Conservation (phyloP, 2,113 vertebrate species). For the Atherinomorus stipes region DNA sequence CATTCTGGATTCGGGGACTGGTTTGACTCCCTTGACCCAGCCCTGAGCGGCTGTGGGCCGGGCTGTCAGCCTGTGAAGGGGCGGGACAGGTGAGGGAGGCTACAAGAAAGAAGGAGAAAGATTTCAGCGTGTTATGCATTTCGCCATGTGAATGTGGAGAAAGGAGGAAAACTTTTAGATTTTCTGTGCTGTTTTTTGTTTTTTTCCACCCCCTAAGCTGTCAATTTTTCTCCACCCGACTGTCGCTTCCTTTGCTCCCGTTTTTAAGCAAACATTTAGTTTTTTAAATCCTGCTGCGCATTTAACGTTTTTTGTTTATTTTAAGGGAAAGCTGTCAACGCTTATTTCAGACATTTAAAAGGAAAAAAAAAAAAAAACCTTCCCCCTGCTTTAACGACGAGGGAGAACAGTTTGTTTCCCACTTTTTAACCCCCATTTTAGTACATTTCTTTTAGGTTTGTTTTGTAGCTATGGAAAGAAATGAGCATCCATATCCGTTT, state of each 20-base stretch:
- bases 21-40: constrained; percentile 27
- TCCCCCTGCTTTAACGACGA: no score
- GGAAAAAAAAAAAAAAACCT: no score
- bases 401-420: background rate
- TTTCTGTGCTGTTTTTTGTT: background rate
- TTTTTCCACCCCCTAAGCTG: background rate
- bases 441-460: background rate
- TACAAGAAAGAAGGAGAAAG: background rate
- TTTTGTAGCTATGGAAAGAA: constrained; percentile 63
- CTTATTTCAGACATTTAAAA: no score
- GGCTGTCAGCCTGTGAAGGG: constrained; percentile 7
- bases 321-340: no score
- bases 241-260: no score
- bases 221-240: no score
- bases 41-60: background rate
- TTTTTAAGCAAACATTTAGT: background rate
- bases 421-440: background rate
- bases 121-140: background rate
- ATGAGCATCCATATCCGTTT: constrained; percentile 81
- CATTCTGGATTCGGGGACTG: constrained; percentile 19
- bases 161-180: background rate
- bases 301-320: no score
- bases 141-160: background rate
- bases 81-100: constrained; percentile 49
- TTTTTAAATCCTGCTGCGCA: background rate